Evolutionary conservation across 2,888 invertebrate genomes (phyloP).

Genomic region (Calliphora vomitoria): DNA sequence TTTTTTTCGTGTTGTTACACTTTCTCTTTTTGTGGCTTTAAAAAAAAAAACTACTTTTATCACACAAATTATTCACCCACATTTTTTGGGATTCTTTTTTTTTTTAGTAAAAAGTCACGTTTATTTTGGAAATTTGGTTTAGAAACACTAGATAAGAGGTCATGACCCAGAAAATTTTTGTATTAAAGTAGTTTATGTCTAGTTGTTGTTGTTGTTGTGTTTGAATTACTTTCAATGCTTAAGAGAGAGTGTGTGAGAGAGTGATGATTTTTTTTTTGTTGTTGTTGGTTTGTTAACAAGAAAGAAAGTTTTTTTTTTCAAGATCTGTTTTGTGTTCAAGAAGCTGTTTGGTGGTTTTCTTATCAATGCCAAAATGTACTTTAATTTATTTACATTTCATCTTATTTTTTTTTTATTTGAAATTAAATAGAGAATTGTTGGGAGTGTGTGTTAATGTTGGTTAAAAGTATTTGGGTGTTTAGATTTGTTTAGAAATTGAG

Average conservation of each 20-base stretch:
- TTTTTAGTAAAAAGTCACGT: slow-evolving; percentile 60
- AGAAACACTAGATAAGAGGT: slow-evolving; percentile 65
- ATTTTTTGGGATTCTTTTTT: slow-evolving; percentile 25
- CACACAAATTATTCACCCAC: slow-evolving; percentile 56
- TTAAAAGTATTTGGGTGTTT: neutral
- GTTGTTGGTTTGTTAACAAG: slow-evolving; percentile 47
- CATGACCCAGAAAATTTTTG: slow-evolving; percentile 68
- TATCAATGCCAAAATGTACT: slow-evolving; percentile 55
- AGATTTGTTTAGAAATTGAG: slow-evolving; percentile 41
- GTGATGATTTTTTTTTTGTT: slow-evolving; percentile 2
- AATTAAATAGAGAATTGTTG: neutral
- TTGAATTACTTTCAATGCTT: slow-evolving; percentile 43
- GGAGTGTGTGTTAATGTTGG: neutral
- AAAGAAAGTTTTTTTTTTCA: slow-evolving; percentile 63
- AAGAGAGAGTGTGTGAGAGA: neutral
- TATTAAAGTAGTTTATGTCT: slow-evolving; percentile 11
- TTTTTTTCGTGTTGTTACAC: slow-evolving; percentile 74
- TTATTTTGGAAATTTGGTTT: slow-evolving; percentile 50
- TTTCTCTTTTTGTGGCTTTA: slow-evolving; percentile 72
- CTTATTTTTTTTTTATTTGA: neutral
- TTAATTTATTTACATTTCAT: slow-evolving; percentile 61
- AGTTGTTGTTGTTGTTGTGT: neutral
- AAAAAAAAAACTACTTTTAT: slow-evolving; percentile 5
- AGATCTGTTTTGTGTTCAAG: slow-evolving; percentile 16
- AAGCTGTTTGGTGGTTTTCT: slow-evolving; percentile 30